Base-by-base conservation (phyloP, 2,113 vertebrate genomes). In the Platycercus adscitus region DNA sequence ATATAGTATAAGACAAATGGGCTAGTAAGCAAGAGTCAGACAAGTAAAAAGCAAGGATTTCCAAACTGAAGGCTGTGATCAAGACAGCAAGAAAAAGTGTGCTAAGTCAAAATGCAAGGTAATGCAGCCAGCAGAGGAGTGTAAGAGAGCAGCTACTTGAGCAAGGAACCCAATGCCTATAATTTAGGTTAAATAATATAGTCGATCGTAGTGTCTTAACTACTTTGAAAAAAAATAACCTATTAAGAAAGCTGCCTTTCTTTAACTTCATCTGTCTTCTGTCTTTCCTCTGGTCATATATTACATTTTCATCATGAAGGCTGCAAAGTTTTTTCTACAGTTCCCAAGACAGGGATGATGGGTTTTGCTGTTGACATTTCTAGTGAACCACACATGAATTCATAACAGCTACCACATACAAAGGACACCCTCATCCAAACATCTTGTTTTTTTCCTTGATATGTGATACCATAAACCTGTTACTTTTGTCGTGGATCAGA, bases 1-100 rank as follows among this genome's bases (percentile, higher is more conserved):
- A 84, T 93, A 91, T 58, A 89, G 81, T 17, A 89, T 77, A 93
- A 96, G 88, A 96, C 92, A 91, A 96, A 95, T 92, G 78, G 88
- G 47, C 49, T 91, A 20, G 95, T 89, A 96, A 87, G 77, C 56
- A 84, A 81, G 72, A 82, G 35, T 64, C 69, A 81, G 80, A 84
- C 37, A 46, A 92, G 72, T 86, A 72, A 95, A 95, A 96, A 81
- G 61, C 77, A 94, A 85, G 88, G 77, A 72, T 85, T 91, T 93
- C 78, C 71, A 92, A 81, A 89, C 39, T 53, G 60, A 92, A 93
- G 39, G 69, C 73, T 81, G 49, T 76, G 91, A 86, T 93, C 80
- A 53, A 89, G 56, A 69, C 56, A 89, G 69, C 1, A 8, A 65
- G 55, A 88, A 84, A 75, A 88, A 60, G 18, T 65, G 39, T n/a